These are phyloP conservation scores for human DNA, from an alignment of 2,113 vertebrate species.

Conservation along the genomic window DNA sequence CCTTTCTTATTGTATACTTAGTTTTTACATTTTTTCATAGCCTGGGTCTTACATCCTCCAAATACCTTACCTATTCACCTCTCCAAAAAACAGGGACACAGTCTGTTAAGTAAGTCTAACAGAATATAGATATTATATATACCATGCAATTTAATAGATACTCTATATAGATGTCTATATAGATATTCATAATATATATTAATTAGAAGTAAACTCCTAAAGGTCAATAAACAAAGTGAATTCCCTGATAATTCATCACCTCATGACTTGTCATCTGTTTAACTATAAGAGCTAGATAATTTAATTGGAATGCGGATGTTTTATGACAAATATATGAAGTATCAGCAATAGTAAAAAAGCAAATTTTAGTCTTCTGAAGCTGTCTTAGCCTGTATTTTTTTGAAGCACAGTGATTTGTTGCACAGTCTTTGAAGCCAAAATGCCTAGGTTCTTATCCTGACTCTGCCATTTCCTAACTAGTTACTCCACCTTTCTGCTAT, in stretches of 20 bases:
- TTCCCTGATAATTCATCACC: background rate
- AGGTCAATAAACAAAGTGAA: conserved; percentile 19
- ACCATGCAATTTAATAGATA: background rate
- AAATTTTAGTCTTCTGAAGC: conserved; percentile 26
- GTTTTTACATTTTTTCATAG: background rate
- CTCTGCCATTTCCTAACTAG: background rate
- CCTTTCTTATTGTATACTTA: background rate
- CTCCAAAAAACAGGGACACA: background rate
- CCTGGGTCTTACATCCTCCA: rapidly evolving
- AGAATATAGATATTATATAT: background rate
- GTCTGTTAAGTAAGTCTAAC: background rate
- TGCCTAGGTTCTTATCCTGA: background rate
- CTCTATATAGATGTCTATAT: background rate
- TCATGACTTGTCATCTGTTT: conserved; percentile 3
- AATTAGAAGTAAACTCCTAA: background rate
- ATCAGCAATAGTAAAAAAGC: conserved; percentile 9
- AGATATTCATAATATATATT: background rate
- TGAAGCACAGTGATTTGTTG: background rate
- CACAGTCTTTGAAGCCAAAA: background rate
- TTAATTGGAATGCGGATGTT: background rate
- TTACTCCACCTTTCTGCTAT: background rate
- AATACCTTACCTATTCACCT: background rate
- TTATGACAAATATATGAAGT: conserved; percentile 1
- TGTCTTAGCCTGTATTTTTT: background rate
- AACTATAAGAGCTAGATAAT: background rate